phyloP scores from a whole-genome alignment of 2,888 invertebrate species.

The Acheta domesticus region DNA sequence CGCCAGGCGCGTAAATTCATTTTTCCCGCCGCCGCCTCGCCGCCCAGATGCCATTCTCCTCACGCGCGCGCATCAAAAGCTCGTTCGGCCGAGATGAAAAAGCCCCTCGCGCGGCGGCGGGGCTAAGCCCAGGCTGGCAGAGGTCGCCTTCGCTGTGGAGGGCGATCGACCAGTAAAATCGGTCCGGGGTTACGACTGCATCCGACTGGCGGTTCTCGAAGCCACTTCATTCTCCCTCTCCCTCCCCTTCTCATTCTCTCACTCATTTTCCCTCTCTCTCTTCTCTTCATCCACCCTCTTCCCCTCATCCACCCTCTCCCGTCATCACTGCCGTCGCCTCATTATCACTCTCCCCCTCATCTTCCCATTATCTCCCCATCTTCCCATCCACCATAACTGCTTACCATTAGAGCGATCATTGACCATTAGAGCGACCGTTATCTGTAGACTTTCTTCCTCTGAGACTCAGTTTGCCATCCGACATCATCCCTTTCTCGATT shows the following conservation, averaged over 20 bases:
- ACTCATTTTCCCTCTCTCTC: rapidly evolving
- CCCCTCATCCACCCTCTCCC: too few relatives aligned
- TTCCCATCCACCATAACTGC: too few relatives aligned
- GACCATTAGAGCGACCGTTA: too few relatives aligned
- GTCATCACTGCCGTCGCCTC: too few relatives aligned
- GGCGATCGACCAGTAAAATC: background rate
- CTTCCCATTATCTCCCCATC: too few relatives aligned
- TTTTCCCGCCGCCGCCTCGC: background rate
- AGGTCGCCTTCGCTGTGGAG: background rate
- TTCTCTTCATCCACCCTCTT: too few relatives aligned
- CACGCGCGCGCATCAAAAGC: constrained; percentile 1
- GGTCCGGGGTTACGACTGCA: background rate
- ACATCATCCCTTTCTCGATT: too few relatives aligned
- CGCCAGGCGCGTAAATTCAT: background rate
- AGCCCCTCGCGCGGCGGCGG: background rate
- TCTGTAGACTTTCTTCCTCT: too few relatives aligned
- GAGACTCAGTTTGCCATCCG: too few relatives aligned
- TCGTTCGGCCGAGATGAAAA: constrained; percentile 18
- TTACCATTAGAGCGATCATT: too few relatives aligned
- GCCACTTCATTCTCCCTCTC: background rate
- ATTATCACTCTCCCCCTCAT: too few relatives aligned
- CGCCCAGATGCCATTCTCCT: background rate
- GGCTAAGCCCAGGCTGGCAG: background rate
- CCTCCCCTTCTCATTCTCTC: too few relatives aligned
- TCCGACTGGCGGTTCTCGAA: background rate